Base-by-base conservation (phyloP, 2,888 invertebrate genomes). In the Nephrotoma guestfalica region DNA sequence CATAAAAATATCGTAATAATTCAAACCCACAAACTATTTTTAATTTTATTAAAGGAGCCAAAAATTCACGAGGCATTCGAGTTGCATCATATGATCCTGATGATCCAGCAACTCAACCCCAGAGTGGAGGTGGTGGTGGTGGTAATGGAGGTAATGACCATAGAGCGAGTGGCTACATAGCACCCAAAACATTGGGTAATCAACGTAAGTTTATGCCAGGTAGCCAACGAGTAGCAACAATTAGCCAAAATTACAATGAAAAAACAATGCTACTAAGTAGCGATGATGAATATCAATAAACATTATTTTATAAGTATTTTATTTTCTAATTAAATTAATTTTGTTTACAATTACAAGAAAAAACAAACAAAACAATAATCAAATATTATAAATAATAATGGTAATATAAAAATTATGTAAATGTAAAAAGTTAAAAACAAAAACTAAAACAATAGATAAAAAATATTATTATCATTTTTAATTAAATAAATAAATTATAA, bases 191-290 rank as follows among this genome's bases (percentile, higher is more conserved):
- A 9, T 89, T 92, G 86, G 92, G 91, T 41, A 91, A 91, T 88
- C 91, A 90, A 88, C 88, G 92, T 41, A 94, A 94, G 88, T 94
- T 94, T 87, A 92, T 93, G 87, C 93, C 94, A 84, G 93, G 94
- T 86, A 94, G 95, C 45, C 95, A 95, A 89, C 94, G 95, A 83
- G 96, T 96, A 87, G 94, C 96, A 47, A 96, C 96, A 89, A 96
- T 96, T 90, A 94, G 95, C 88, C 95, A 96, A 89, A 96, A 96
- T 92, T 97, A 97, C 93, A 98, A 97, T 92, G 98, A 98, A 93
- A 98, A 98, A 93, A 97, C 98, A 57, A 97, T 98, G 93, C 94
- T 98, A 88, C 94, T 98, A 89, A 97, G 97, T 93, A 98, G 98
- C 88, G 98, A 98, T 91, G 98, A 98, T 91, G 98, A 98, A 92